Conservation (phyloP, 1,140 invertebrate genomes). For the Leguminivora glycinivorella region DNA sequence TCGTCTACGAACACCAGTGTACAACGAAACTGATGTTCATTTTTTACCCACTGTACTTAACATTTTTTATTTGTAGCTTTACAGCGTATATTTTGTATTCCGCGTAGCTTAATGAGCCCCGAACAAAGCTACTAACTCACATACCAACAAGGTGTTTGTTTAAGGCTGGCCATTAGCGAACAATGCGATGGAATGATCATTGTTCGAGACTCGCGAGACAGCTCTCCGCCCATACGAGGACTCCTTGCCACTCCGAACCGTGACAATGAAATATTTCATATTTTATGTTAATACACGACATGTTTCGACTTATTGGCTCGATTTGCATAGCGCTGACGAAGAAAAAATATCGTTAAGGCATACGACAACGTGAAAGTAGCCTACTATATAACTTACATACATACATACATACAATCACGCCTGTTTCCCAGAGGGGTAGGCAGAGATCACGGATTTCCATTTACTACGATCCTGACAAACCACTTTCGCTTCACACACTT, state of each 20-base stretch:
- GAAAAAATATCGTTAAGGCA: neutral
- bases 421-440: too few relatives aligned
- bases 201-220: slow-evolving; percentile 21
- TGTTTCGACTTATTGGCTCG: slow-evolving; percentile 20
- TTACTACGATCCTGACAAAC: too few relatives aligned
- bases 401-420: too few relatives aligned
- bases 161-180: slow-evolving; percentile 23
- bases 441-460: too few relatives aligned
- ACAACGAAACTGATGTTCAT: neutral
- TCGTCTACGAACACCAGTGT: too few relatives aligned
- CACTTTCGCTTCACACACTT: too few relatives aligned
- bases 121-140: slow-evolving; percentile 22
- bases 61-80: neutral
- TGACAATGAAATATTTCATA: slow-evolving; percentile 30
- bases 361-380: neutral
- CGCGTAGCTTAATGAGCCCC: slow-evolving; percentile 7
- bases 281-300: slow-evolving; percentile 26
- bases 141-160: slow-evolving; percentile 28
- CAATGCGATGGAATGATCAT: slow-evolving; percentile 27
- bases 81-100: slow-evolving; percentile 1
- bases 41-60: neutral
- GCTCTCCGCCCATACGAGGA: slow-evolving; percentile 26
- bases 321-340: slow-evolving; percentile 23
- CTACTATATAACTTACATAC: too few relatives aligned
- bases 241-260: slow-evolving; percentile 19